Percentiles rank a stretch among this genome's conserved stretches.
These are phyloP conservation scores for Bryconaethiops microstoma DNA, from an alignment of 2,797 vertebrate genomes.

Conservation along the genomic window DNA sequence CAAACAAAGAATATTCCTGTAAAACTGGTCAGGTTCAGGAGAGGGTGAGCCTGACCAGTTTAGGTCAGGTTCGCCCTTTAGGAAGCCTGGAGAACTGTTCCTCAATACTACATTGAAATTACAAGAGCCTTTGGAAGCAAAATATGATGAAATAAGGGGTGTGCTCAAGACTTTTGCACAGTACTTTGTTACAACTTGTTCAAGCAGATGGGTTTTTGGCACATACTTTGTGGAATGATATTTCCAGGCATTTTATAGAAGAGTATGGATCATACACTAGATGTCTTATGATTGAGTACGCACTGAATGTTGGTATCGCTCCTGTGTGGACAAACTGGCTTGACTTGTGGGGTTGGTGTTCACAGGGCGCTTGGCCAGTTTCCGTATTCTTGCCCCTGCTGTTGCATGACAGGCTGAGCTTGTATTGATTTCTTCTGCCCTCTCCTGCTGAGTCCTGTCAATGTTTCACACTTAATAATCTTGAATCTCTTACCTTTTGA, in stretches of 20 bases:
- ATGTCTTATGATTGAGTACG: background rate
- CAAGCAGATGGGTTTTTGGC: constrained; percentile 5
- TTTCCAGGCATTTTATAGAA: background rate
- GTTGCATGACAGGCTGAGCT: constrained; percentile 7
- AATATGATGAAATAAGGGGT: no score
- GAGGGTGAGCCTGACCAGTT: no score
- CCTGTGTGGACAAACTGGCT: background rate
- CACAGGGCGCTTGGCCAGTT: constrained; percentile 2
- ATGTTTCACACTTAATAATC: background rate
- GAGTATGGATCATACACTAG: background rate
- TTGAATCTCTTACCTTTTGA: background rate
- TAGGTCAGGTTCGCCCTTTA: no score
- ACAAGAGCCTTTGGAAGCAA: no score
- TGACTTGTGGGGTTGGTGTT: constrained; percentile 1
- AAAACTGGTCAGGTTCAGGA: no score
- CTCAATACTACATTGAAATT: no score
- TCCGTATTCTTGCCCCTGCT: background rate
- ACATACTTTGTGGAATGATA: background rate
- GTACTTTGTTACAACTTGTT: background rate
- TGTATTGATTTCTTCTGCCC: constrained; percentile 38
- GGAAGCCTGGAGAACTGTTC: no score
- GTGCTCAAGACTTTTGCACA: no score
- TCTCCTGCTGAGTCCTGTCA: background rate
- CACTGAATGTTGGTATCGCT: background rate
- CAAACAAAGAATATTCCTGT: no score